A percentile compares a stretch with the other conserved stretches of the same genome.
Conservation (phyloP, 2,888 invertebrate species). For the Sinohyriopsis cumingii region DNA sequence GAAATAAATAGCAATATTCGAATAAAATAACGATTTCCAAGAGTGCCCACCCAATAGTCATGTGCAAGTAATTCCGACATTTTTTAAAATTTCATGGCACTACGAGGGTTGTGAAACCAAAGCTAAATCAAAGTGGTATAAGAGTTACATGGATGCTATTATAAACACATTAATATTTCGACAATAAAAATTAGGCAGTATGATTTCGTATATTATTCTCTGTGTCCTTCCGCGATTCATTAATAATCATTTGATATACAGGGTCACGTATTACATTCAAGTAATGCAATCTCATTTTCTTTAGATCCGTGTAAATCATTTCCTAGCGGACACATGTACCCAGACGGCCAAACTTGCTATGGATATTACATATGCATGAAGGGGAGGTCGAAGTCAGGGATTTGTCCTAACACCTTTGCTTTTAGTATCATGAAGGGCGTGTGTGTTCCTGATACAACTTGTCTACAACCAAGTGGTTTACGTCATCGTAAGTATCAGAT, state of each 20-base stretch:
- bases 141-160: no score
- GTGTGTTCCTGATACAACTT: slow-evolving; percentile 39
- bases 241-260: not conserved
- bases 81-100: no score
- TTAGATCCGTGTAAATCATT: slow-evolving; percentile 41
- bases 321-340: slow-evolving; percentile 30
- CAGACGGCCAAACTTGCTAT: slow-evolving; percentile 48
- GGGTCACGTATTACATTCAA: not conserved
- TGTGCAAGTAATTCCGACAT: no score
- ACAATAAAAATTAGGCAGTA: not conserved
- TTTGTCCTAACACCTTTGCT: slow-evolving; percentile 35
- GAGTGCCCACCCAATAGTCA: no score
- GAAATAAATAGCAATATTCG: no score
- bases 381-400: slow-evolving; percentile 36
- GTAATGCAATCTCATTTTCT: not conserved
- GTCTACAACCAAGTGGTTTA: slow-evolving; percentile 23
- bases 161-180: not conserved
- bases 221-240: not conserved
- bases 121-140: no score
- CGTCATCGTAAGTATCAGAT: slow-evolving; percentile 37
- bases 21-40: no score
- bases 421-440: slow-evolving; percentile 37
- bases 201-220: not conserved
- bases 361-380: slow-evolving; percentile 43
- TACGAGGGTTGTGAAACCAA: no score